Evolutionary conservation across 2,113 vertebrate genomes (phyloP).

Genomic region (crab-eating macaque (Macaca fascicularis)): DNA sequence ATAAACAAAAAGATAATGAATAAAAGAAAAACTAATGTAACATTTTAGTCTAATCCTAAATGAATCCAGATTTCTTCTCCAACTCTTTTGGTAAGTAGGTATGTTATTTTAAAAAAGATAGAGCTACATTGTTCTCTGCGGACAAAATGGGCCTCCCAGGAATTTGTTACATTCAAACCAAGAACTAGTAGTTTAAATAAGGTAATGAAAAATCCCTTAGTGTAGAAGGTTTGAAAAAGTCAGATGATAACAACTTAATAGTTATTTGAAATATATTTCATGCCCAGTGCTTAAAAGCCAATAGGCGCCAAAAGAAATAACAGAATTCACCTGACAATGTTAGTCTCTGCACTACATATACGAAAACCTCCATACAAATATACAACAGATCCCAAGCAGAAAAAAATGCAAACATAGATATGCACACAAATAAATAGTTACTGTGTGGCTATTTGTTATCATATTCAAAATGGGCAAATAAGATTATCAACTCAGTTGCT

Average conservation of each 20-base stretch:
- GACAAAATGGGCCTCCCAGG: background rate
- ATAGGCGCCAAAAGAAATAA: background rate
- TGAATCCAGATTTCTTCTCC: background rate
- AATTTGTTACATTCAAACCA: background rate
- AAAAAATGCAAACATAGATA: background rate
- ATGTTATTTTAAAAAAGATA: background rate
- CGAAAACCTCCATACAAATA: background rate
- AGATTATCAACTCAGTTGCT: background rate
- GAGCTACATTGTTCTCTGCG: background rate
- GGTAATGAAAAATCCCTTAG: background rate
- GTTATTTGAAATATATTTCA: background rate
- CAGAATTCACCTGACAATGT: background rate
- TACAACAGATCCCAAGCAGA: background rate
- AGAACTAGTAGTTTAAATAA: background rate
- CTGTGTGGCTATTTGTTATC: background rate
- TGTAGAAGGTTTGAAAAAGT: background rate
- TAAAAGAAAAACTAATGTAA: accelerated
- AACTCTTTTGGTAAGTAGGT: background rate
- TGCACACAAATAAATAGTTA: background rate
- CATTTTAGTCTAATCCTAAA: background rate
- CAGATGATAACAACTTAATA: background rate
- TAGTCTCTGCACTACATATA: background rate
- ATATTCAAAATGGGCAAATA: background rate
- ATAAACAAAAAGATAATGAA: background rate
- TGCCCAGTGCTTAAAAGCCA: background rate